phyloP scores from a whole-genome alignment of 2,113 vertebrate genomes.

The Pseudonaja textilis region DNA sequence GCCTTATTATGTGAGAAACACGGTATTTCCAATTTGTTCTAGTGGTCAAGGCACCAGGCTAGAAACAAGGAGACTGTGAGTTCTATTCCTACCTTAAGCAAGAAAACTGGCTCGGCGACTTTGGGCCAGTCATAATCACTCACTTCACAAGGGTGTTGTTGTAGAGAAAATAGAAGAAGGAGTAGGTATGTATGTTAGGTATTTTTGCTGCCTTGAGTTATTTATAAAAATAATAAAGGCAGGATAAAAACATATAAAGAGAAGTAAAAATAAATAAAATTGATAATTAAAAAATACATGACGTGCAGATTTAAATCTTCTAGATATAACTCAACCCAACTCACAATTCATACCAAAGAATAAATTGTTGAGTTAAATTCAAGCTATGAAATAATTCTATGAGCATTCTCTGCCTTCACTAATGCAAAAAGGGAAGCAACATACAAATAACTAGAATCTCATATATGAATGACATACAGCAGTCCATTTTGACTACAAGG shows the following conservation, averaged over 20 bases:
- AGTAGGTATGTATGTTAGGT: background rate
- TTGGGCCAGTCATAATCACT: background rate
- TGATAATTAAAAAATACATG: background rate
- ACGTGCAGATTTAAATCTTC: background rate
- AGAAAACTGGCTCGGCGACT: background rate
- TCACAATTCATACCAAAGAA: background rate
- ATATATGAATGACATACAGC: background rate
- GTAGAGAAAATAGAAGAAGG: background rate
- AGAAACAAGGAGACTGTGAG: background rate
- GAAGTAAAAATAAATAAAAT: background rate
- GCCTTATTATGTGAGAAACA: too few species aligned
- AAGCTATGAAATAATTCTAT: background rate
- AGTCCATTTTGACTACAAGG: background rate
- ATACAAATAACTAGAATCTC: background rate
- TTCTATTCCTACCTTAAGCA: background rate
- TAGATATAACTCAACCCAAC: background rate
- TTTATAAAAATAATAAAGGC: background rate
- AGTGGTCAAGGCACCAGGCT: background rate
- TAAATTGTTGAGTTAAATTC: background rate
- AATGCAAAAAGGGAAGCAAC: background rate
- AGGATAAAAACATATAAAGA: background rate
- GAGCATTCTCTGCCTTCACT: background rate
- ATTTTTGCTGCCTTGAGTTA: background rate
- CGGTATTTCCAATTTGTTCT: background rate
- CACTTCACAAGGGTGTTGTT: background rate